Evolutionary conservation across 1,140 invertebrate genomes (phyloP).

Genomic region (Oppia nitens): DNA sequence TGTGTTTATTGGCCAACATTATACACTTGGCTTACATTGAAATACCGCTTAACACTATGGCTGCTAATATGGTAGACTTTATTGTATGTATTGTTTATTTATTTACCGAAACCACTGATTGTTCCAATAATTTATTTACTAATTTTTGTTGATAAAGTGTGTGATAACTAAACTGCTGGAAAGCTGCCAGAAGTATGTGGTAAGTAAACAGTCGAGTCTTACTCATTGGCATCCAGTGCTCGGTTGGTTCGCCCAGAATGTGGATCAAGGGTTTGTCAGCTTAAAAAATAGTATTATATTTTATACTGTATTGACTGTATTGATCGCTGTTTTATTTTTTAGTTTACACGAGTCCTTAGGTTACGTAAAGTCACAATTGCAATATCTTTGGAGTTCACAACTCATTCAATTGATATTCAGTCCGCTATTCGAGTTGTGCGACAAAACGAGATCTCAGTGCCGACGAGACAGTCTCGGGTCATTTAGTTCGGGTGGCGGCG

Average conservation of each 20-base stretch:
- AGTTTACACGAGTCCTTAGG: slow-evolving; percentile 65
- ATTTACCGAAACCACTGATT: slow-evolving; percentile 1
- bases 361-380: slow-evolving; percentile 59
- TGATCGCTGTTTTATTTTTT: neutral
- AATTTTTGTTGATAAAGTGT: slow-evolving; percentile 35
- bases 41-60: slow-evolving; percentile 34
- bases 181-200: slow-evolving; percentile 65
- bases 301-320: neutral
- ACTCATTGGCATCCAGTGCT: slow-evolving; percentile 94
- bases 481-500: slow-evolving; percentile 17
- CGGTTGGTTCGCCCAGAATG: slow-evolving; percentile 83
- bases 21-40: slow-evolving; percentile 57
- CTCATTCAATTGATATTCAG: slow-evolving; percentile 39
- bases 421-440: slow-evolving; percentile 25
- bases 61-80: slow-evolving; percentile 24
- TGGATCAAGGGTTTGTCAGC: slow-evolving; percentile 39
- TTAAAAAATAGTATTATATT: neutral
- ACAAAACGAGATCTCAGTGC: neutral
- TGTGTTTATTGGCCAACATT: slow-evolving; percentile 53
- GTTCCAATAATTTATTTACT: slow-evolving; percentile 3
- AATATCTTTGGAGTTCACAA: slow-evolving; percentile 60
- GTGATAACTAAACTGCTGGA: slow-evolving; percentile 61
- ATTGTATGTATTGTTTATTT: slow-evolving; percentile 26
- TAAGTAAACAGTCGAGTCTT: slow-evolving; percentile 65
- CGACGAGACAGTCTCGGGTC: slow-evolving; percentile 5